phyloP scores from a whole-genome alignment of 1,140 invertebrate species.

The Apis mellifera region DNA sequence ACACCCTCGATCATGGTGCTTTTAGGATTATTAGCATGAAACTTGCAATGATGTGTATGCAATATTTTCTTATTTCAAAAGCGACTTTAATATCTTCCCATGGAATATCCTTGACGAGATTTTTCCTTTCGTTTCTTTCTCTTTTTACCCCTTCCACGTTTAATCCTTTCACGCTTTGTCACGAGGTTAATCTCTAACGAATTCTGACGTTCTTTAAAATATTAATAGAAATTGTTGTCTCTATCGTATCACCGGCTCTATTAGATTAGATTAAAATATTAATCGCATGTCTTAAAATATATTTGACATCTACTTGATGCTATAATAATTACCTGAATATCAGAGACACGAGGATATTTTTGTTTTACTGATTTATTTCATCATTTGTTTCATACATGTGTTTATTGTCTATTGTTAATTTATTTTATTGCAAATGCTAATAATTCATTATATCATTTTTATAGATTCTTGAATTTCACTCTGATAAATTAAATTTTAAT shows the following conservation, averaged over 20 bases:
- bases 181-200: background rate
- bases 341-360: background rate
- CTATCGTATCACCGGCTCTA: background rate
- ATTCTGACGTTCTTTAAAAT: background rate
- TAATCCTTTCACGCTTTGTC: constrained; percentile 26
- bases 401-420: too few relatives aligned
- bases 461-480: too few relatives aligned
- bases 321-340: background rate
- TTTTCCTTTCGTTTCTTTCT: background rate
- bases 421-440: too few relatives aligned
- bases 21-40: background rate
- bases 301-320: background rate
- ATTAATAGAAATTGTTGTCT: background rate
- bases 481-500: too few relatives aligned
- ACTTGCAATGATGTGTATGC: background rate
- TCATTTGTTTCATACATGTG: background rate
- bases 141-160: too few relatives aligned
- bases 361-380: background rate
- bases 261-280: background rate
- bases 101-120: constrained; percentile 24
- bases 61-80: background rate
- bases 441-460: too few relatives aligned
- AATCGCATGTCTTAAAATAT: background rate
- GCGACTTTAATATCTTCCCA: background rate
- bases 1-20: background rate